Evolutionary conservation across 2,113 vertebrate genomes (phyloP).

Genomic region (Sander lucioperca): DNA sequence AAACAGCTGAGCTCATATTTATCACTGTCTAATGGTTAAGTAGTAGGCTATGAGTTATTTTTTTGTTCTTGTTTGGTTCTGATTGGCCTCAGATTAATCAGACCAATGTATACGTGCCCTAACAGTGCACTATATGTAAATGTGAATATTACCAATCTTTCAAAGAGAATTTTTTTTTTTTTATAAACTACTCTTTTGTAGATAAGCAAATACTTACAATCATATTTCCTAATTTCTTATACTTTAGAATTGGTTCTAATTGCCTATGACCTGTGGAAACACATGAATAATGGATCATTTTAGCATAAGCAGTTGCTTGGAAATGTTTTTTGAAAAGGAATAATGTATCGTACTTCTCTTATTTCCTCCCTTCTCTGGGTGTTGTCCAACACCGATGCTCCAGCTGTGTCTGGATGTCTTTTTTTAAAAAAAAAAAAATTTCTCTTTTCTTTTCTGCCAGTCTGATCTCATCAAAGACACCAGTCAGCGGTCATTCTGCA

Average conservation of each 20-base stretch:
- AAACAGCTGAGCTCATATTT: constrained; percentile 57
- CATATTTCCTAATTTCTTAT: not conserved
- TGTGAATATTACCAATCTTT: no score
- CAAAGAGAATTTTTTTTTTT: not conserved
- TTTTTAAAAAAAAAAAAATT: no score
- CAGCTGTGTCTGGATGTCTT: constrained; percentile 51
- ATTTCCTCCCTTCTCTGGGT: constrained; percentile 41
- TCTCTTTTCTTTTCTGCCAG: not conserved
- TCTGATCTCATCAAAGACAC: constrained; percentile 56
- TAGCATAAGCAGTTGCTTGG: not conserved
- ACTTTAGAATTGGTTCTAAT: not conserved
- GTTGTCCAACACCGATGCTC: constrained; percentile 40
- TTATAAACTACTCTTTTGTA: not conserved
- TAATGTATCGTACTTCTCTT: constrained; percentile 12
- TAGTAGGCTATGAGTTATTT: not conserved
- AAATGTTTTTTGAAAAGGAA: constrained; percentile 4
- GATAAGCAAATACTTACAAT: not conserved
- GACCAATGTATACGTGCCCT: not conserved
- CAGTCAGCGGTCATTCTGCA: constrained; percentile 27
- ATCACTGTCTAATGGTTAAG: constrained; percentile 60
- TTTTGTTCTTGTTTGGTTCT: not conserved
- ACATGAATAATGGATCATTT: constrained; percentile 21
- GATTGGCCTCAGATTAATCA: constrained; percentile 33
- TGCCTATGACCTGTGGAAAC: not conserved
- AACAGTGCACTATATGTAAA: not conserved